Conservation (phyloP, 2,113 vertebrate species). For the Zosterops pallidus region DNA sequence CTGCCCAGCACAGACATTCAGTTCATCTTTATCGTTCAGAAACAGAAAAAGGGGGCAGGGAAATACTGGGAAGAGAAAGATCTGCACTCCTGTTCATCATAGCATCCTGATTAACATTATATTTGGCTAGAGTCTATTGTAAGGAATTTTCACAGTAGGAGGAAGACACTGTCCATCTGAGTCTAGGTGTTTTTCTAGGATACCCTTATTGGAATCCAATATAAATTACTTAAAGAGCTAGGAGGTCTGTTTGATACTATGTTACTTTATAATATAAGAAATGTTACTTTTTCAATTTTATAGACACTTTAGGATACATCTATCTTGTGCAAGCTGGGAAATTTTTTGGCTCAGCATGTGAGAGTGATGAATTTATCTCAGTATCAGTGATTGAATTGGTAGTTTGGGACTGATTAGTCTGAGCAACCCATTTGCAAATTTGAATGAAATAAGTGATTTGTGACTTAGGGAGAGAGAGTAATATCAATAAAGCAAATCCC, state of each 20-base stretch:
- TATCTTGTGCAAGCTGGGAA: neutral
- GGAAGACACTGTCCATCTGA: neutral
- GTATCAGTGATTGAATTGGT: neutral
- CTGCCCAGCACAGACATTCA: neutral
- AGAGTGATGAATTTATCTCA: neutral
- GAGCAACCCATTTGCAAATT: neutral
- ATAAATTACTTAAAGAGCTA: neutral
- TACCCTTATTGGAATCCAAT: neutral
- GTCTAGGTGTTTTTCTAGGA: neutral
- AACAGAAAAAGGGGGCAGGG: neutral
- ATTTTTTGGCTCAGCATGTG: neutral
- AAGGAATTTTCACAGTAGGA: neutral
- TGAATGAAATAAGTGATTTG: slow-evolving; percentile 47
- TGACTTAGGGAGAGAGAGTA: neutral
- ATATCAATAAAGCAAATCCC: slow-evolving; percentile 16
- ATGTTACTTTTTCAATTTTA: slow-evolving; percentile 21
- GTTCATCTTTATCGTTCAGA: neutral
- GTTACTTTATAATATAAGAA: neutral
- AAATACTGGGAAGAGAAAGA: neutral
- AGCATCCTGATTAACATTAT: neutral
- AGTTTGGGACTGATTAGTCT: slow-evolving; percentile 32
- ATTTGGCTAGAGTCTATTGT: neutral
- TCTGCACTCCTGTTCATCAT: neutral
- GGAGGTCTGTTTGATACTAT: neutral
- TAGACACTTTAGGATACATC: neutral